A percentile compares a stretch with the other conserved stretches of the same genome.
phyloP scores from a whole-genome alignment of 2,113 vertebrate species.

The Nicator chloris region DNA sequence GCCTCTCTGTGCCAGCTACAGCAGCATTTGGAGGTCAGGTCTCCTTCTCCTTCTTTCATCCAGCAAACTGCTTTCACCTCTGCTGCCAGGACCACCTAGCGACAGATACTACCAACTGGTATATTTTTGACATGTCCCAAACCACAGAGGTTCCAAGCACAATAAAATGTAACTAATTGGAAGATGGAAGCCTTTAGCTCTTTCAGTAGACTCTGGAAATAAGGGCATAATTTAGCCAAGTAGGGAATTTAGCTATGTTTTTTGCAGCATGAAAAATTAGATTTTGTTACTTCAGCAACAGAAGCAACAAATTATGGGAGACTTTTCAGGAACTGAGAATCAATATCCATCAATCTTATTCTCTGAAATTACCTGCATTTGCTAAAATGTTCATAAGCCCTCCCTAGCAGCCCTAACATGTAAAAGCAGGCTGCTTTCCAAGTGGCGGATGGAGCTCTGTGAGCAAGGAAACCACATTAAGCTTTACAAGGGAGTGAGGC shows the following conservation, averaged over 20 bases:
- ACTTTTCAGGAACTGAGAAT: not conserved
- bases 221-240: not conserved
- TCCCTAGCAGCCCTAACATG: not conserved
- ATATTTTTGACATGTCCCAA: not conserved
- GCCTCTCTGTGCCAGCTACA: not conserved
- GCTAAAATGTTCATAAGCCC: not conserved
- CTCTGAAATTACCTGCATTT: not conserved
- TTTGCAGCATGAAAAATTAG: not conserved
- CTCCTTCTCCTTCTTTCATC: not conserved
- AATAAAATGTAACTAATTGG: not conserved
- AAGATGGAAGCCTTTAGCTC: not conserved
- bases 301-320: not conserved
- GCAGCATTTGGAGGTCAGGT: not conserved
- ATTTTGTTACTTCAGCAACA: not conserved
- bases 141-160: not conserved
- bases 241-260: not conserved
- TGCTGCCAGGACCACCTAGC: constrained; percentile 29
- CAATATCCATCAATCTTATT: not conserved
- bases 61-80: not conserved
- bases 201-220: not conserved
- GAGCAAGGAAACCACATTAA: constrained; percentile 10
- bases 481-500: not conserved
- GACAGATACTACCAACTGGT: not conserved
- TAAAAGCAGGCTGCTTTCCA: constrained; percentile 3
- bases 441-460: not conserved